A percentile compares a stretch with the other conserved stretches of the same genome.
Evolutionary conservation across 2,888 invertebrate species (phyloP).

Genomic region (Xylophagus ater): DNA sequence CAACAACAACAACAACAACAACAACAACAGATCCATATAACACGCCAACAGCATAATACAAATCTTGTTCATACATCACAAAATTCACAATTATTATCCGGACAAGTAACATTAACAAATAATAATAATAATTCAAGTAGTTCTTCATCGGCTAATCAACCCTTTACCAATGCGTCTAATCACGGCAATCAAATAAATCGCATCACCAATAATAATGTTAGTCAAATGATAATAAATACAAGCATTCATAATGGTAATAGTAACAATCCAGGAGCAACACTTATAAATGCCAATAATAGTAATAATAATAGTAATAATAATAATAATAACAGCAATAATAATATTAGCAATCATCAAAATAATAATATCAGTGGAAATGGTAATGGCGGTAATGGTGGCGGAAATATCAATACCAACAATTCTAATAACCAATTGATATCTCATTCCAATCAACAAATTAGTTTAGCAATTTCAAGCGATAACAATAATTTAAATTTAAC

Average conservation of each 20-base stretch:
- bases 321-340: slow-evolving; percentile 19
- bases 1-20: slow-evolving; percentile 22
- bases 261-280: slow-evolving; percentile 20
- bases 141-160: slow-evolving; percentile 14
- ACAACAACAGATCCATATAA: slow-evolving; percentile 19
- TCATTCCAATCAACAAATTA: slow-evolving; percentile 27
- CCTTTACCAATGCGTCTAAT: slow-evolving; percentile 25
- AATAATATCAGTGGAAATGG: too few species aligned
- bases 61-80: slow-evolving; percentile 15
- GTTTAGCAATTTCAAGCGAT: slow-evolving; percentile 29
- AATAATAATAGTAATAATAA: slow-evolving; percentile 17
- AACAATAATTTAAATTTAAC: slow-evolving; percentile 24
- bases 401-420: slow-evolving; percentile 21
- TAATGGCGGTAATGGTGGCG: slow-evolving; percentile 8
- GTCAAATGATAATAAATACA: slow-evolving; percentile 23
- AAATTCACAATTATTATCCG: slow-evolving; percentile 11
- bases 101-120: slow-evolving; percentile 5
- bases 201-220: slow-evolving; percentile 31
- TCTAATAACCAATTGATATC: slow-evolving; percentile 15
- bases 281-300: slow-evolving; percentile 19
- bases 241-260: slow-evolving; percentile 17
- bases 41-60: slow-evolving; percentile 16
- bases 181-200: slow-evolving; percentile 33
- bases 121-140: neutral
- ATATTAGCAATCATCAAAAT: too few species aligned